These are phyloP conservation scores for Ochlodes sylvanus DNA, from an alignment of 2,888 invertebrate species.

Conservation along the genomic window DNA sequence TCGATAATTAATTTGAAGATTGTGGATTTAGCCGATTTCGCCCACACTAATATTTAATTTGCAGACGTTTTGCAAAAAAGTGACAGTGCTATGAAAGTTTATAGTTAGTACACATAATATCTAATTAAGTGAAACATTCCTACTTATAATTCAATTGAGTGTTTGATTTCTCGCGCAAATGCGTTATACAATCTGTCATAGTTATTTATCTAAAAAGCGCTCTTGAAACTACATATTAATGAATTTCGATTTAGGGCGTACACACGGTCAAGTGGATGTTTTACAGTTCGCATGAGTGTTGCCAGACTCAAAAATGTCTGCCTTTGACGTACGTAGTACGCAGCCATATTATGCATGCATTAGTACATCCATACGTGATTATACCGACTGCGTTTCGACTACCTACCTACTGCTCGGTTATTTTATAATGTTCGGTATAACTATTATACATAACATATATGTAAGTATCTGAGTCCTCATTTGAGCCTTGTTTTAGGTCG, in stretches of 20 bases:
- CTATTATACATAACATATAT: too few species aligned
- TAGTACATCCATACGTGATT: too few species aligned
- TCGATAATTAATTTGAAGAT: not conserved
- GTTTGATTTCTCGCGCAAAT: not conserved
- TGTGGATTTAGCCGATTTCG: not conserved
- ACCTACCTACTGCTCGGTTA: too few species aligned
- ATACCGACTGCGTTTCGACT: too few species aligned
- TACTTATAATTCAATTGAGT: not conserved
- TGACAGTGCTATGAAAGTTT: too few species aligned
- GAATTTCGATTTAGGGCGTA: conserved; percentile 13
- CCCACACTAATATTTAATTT: not conserved
- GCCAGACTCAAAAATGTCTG: conserved; percentile 18
- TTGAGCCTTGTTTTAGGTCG: too few species aligned
- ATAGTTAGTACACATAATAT: too few species aligned
- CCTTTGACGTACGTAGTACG: not conserved
- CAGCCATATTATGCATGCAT: not conserved
- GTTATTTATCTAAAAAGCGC: conserved; percentile 4
- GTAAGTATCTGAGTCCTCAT: too few species aligned
- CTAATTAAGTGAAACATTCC: too few species aligned
- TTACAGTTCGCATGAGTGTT: conserved; percentile 20
- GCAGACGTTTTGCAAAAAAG: not conserved
- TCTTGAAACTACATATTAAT: conserved; percentile 22
- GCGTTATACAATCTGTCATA: not conserved
- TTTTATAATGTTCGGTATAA: too few species aligned
- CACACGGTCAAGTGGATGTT: conserved; percentile 19